These are phyloP conservation scores for Phalanger gymnotis DNA, from an alignment of 2,797 vertebrate species.

Conservation along the genomic window DNA sequence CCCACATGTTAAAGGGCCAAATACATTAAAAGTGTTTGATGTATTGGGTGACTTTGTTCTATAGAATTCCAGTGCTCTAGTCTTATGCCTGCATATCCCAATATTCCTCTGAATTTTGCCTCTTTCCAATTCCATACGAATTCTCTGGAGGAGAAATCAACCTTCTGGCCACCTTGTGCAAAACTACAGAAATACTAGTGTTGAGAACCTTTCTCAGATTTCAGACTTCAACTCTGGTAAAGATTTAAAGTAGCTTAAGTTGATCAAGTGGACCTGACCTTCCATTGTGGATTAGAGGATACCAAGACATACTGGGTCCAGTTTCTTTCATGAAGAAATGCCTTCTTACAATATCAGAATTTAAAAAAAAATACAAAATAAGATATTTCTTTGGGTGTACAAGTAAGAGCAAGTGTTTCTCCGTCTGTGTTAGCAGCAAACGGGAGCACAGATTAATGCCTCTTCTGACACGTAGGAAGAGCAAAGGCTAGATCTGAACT, in stretches of 20 bases:
- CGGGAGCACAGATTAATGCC: background rate
- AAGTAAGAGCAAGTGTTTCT: background rate
- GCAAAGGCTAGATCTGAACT: background rate
- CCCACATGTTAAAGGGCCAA: background rate
- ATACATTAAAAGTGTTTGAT: background rate
- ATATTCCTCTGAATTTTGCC: background rate
- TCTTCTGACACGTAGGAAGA: background rate
- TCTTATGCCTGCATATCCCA: background rate
- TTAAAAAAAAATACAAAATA: background rate
- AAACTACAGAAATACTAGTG: background rate
- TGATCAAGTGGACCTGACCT: slow-evolving; percentile 25
- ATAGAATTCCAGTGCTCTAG: background rate
- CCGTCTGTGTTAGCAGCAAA: background rate
- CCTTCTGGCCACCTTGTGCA: background rate
- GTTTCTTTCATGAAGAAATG: slow-evolving; percentile 14
- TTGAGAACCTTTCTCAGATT: background rate
- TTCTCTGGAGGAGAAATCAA: background rate
- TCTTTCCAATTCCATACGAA: background rate
- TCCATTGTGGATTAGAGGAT: background rate
- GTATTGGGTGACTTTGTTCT: background rate
- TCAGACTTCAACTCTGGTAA: background rate
- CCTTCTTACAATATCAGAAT: background rate
- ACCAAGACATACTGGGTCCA: background rate
- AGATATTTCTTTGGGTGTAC: background rate
- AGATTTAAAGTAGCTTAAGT: slow-evolving; percentile 16